A percentile compares a stretch with the other conserved stretches of the same genome.
These are phyloP conservation scores for Lepidothrix coronata DNA, from an alignment of 2,113 vertebrate species.

Conservation along the genomic window DNA sequence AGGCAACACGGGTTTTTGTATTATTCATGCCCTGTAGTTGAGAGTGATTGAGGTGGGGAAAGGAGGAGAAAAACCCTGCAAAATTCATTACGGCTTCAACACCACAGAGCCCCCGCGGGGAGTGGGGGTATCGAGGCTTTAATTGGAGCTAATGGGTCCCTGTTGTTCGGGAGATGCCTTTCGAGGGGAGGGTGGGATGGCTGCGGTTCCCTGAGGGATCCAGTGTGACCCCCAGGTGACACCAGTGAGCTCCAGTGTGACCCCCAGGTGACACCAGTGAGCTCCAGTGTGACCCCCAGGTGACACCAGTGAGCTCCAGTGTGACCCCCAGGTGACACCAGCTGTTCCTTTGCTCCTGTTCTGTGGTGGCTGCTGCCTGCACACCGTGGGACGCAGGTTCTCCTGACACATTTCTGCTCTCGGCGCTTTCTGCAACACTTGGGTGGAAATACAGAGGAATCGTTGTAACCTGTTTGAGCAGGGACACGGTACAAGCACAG, in stretches of 20 bases:
- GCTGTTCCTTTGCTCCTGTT: fast-evolving
- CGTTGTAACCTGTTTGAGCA: not conserved
- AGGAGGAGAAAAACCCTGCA: not conserved
- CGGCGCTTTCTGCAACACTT: not conserved
- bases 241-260: fast-evolving
- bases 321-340: fast-evolving
- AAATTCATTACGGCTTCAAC: not conserved
- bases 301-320: not conserved
- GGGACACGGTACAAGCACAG: fast-evolving
- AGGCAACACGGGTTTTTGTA: not conserved
- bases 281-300: no score
- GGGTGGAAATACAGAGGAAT: not conserved
- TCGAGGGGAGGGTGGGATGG: not conserved
- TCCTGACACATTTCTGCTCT: fast-evolving
- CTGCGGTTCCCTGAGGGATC: not conserved
- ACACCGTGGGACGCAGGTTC: not conserved
- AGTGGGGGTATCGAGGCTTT: not conserved
- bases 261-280: fast-evolving
- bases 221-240: fast-evolving
- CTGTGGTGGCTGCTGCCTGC: fast-evolving
- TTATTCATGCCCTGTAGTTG: slow-evolving; percentile 42
- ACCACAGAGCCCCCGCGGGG: not conserved
- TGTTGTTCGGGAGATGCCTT: not conserved
- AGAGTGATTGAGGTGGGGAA: slow-evolving; percentile 18
- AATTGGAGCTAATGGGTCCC: not conserved